A percentile compares a stretch with the other conserved stretches of the same genome.
phyloP scores from a whole-genome alignment of 2,888 invertebrate genomes.

The Chouioia cunea region DNA sequence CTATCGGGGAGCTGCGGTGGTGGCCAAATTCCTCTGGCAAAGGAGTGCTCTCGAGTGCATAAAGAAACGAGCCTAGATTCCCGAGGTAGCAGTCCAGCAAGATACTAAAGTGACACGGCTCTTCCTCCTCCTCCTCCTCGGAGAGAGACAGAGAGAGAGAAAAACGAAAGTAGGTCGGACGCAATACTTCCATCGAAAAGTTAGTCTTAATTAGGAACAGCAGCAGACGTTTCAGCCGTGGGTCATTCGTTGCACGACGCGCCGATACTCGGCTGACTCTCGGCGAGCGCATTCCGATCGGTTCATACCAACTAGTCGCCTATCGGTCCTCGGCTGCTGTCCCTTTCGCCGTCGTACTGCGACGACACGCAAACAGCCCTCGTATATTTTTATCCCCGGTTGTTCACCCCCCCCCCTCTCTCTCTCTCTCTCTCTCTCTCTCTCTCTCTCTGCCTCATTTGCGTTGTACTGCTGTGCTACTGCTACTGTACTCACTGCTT shows the following conservation, averaged over 20 bases:
- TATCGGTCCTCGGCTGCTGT: slow-evolving; percentile 39
- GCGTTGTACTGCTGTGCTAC: background rate
- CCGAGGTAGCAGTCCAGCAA: too few species aligned
- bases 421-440: slow-evolving; percentile 47
- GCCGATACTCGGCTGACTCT: slow-evolving; percentile 55
- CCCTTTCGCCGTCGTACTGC: background rate
- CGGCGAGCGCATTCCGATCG: slow-evolving; percentile 63
- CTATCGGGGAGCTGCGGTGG: slow-evolving; percentile 12
- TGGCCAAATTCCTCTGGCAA: slow-evolving; percentile 42
- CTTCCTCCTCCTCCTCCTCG: background rate
- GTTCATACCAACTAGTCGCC: slow-evolving; percentile 56
- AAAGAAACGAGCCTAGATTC: slow-evolving; percentile 42
- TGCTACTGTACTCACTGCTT: slow-evolving; percentile 7
- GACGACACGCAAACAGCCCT: too few species aligned
- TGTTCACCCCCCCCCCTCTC: slow-evolving; percentile 65
- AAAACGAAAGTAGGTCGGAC: slow-evolving; percentile 54
- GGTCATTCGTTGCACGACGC: slow-evolving; percentile 65
- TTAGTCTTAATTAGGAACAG: slow-evolving; percentile 61
- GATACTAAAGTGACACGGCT: too few species aligned
- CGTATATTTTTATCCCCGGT: slow-evolving; percentile 66
- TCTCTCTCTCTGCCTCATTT: slow-evolving; percentile 42
- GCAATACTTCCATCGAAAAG: slow-evolving; percentile 57
- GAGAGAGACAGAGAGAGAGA: background rate
- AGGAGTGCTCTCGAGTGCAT: slow-evolving; percentile 1
- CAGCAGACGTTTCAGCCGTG: slow-evolving; percentile 61